Conservation (phyloP, 2,888 invertebrate species). For the Tetranychus truncatus region DNA sequence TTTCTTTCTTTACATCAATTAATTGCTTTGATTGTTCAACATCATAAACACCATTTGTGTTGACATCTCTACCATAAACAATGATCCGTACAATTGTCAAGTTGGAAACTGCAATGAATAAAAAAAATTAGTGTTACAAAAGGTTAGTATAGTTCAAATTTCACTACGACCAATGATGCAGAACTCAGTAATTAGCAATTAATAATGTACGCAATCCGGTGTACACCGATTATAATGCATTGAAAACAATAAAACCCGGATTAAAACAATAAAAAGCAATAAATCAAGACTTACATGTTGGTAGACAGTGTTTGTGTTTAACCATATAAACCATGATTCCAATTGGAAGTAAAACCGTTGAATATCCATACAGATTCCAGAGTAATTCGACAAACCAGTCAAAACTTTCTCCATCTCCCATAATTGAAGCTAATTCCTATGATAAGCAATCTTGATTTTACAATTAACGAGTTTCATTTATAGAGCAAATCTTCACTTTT, state of each 20-base stretch:
- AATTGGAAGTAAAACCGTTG: constrained; percentile 68
- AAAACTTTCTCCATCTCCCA: not conserved
- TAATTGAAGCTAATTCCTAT: not conserved
- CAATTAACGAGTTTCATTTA: not conserved
- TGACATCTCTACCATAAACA: constrained; percentile 22
- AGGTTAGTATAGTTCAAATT: not conserved
- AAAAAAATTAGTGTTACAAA: not conserved
- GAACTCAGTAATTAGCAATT: not conserved
- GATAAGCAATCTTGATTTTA: not conserved
- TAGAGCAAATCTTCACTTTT: not conserved
- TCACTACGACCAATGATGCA: not conserved
- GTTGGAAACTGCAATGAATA: constrained; percentile 18
- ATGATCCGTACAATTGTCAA: constrained; percentile 22
- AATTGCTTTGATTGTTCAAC: not conserved
- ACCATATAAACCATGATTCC: constrained; percentile 24
- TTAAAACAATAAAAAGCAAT: not conserved
- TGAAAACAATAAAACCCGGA: not conserved
- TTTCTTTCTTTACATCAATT: constrained; percentile 9
- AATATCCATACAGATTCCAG: constrained; percentile 67
- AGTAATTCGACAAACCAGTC: constrained; percentile 54
- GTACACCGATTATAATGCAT: not conserved
- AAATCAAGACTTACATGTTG: constrained; percentile 6
- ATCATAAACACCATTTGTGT: not conserved
- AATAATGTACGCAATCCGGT: too few species aligned
- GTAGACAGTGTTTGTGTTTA: constrained; percentile 17